These are phyloP conservation scores for Pterocles orientalis DNA, from an alignment of 2,113 vertebrate genomes.

Conservation along the genomic window DNA sequence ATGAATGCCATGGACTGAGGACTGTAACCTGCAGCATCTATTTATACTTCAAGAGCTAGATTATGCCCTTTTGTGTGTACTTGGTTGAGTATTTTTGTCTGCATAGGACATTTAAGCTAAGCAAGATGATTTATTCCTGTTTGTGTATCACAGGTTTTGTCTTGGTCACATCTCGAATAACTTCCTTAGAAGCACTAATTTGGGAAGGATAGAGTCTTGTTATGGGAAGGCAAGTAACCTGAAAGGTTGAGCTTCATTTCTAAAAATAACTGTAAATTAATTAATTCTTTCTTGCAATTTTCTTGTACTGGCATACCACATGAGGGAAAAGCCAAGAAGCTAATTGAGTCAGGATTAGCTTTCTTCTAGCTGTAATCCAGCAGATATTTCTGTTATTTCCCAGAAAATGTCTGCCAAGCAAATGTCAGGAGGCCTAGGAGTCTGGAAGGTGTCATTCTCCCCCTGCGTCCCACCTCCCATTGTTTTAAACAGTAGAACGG, in stretches of 20 bases:
- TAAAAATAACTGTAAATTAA: constrained; percentile 3
- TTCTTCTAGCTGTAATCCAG: constrained; percentile 11
- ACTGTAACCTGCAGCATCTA: neutral
- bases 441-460: neutral
- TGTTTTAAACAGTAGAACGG: neutral
- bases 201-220: neutral
- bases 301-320: neutral
- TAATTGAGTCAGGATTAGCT: constrained; percentile 18
- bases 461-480: neutral
- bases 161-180: neutral
- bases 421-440: neutral
- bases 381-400: neutral
- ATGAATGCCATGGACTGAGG: neutral
- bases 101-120: neutral
- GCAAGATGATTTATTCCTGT: neutral
- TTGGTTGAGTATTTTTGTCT: neutral
- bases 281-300: neutral
- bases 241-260: neutral
- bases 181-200: neutral
- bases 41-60: neutral
- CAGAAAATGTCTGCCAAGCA: neutral
- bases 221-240: neutral
- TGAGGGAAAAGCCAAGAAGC: neutral
- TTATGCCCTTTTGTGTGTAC: neutral
- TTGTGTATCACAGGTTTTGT: neutral